Base-by-base conservation (phyloP, 2,888 invertebrate genomes). In the Xestobium rufovillosum region DNA sequence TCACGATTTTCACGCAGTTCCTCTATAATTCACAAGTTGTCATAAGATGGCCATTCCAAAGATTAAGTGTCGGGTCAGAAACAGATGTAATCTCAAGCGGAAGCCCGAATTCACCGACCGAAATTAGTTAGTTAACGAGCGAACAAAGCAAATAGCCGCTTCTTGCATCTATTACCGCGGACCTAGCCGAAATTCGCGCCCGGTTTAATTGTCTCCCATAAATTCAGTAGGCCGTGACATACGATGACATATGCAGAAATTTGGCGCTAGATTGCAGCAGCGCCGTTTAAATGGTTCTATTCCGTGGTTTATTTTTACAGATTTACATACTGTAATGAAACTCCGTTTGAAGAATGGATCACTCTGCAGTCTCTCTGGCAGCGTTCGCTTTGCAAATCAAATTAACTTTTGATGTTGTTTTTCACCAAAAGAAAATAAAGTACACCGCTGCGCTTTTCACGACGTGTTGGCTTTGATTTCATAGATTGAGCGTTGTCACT, bases 281-380 rank as follows among this genome's bases (percentile, higher is more conserved):
- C 6, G 23, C 23, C 6, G n/a, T n/a, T 19, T 19, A 19, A 19
- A 8, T 6, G 23, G 6, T 19, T n/a, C 23, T n/a, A 19, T 19
- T n/a, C n/a, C n/a, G n/a, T n/a, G 23, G n/a, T 19, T 19, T 19
- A 19, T 19, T 43, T 44, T 42, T 23, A 25, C 38, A 29, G 38
- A 49, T 49, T 49, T 49, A 44, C 49, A 49, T 49, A 48, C 46
- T 35, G 46, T 49, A 49, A 49, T 48, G 49, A 47, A 46, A 49
- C 47, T 46, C 42, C 44, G 39, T 41, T 38, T 39, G 33, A 41
- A 43, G 38, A 43, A 42, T 41, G 26, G 34, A 9, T 8, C 9
- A 27, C 28, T 35, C 31, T 34, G 17, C 17, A 15, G 4, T 31
- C 17, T 26, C 17, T 37, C 36, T 35, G 23, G n/a, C 23, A 19